Evolutionary conservation across 2,113 vertebrate species (phyloP).

Genomic region (Addax nasomaculatus): DNA sequence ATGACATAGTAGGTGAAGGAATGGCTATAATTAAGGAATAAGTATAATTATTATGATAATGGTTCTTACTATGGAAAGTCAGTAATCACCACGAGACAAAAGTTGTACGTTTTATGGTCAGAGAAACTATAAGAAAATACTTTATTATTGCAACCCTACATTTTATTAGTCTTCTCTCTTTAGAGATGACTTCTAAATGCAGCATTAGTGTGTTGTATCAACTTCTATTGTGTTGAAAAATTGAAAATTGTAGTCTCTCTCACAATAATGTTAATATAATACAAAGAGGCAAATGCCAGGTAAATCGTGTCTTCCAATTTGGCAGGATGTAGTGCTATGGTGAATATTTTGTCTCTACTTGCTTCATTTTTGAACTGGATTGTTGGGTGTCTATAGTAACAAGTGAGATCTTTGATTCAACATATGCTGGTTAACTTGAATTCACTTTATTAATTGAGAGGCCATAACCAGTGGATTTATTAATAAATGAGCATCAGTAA

Average conservation of each 20-base stretch:
- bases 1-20: not conserved
- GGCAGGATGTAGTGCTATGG: not conserved
- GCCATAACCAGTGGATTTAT: not conserved
- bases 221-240: not conserved
- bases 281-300: not conserved
- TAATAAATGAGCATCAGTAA: not conserved
- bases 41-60: not conserved
- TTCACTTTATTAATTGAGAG: not conserved
- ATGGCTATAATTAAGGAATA: conserved; percentile 35
- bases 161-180: not conserved
- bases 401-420: conserved; percentile 7
- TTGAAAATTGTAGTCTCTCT: not conserved
- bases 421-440: not conserved
- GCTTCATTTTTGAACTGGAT: conserved; percentile 50
- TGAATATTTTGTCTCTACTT: conserved; percentile 48
- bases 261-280: not conserved
- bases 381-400: conserved; percentile 11
- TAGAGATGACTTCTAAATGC: not conserved
- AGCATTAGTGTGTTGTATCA: not conserved
- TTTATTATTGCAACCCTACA: not conserved
- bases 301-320: not conserved
- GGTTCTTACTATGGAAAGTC: conserved; percentile 6
- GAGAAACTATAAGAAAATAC: not conserved
- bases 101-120: not conserved
- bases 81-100: not conserved